Conservation (phyloP, 2,113 vertebrate species). For the Romanogobio albipinnatus region DNA sequence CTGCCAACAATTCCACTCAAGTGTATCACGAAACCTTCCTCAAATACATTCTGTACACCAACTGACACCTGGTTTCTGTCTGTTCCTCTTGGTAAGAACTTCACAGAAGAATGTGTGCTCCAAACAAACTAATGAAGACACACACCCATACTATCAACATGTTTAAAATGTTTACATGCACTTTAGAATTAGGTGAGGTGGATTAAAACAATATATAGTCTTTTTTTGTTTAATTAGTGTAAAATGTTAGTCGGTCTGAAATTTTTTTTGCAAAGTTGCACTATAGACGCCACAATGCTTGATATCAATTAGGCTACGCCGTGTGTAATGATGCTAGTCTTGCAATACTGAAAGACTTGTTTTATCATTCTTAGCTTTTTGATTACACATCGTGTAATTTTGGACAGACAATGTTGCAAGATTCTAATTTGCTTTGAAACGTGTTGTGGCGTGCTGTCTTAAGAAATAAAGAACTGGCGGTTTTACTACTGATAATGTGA, state of each 20-base stretch:
- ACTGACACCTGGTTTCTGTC: constrained; percentile 71
- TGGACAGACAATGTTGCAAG: not conserved
- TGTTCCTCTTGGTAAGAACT: constrained; percentile 26
- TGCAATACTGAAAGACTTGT: not conserved
- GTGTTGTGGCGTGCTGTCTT: constrained; percentile 31
- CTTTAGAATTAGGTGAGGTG: not conserved
- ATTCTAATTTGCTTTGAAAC: not conserved
- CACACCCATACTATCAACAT: constrained; percentile 67
- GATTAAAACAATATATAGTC: not conserved
- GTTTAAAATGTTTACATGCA: constrained; percentile 59
- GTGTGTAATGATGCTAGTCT: not conserved
- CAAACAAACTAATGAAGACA: constrained; percentile 69
- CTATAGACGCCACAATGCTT: too few relatives aligned
- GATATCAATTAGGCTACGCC: too few relatives aligned
- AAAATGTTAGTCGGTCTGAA: constrained; percentile 52
- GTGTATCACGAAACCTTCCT: constrained; percentile 58
- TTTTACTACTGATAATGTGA: not conserved
- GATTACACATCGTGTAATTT: not conserved
- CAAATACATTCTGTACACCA: constrained; percentile 79
- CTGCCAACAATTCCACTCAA: constrained; percentile 44
- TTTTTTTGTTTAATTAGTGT: not conserved
- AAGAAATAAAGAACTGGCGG: too few relatives aligned
- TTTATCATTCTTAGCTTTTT: not conserved
- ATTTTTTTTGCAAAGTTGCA: too few relatives aligned
- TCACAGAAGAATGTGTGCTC: constrained; percentile 38